Evolutionary conservation across 2,797 vertebrate genomes (phyloP), one percentile per base, ranked within the genome.

Genomic region (Enteromius viviparus): DNA sequence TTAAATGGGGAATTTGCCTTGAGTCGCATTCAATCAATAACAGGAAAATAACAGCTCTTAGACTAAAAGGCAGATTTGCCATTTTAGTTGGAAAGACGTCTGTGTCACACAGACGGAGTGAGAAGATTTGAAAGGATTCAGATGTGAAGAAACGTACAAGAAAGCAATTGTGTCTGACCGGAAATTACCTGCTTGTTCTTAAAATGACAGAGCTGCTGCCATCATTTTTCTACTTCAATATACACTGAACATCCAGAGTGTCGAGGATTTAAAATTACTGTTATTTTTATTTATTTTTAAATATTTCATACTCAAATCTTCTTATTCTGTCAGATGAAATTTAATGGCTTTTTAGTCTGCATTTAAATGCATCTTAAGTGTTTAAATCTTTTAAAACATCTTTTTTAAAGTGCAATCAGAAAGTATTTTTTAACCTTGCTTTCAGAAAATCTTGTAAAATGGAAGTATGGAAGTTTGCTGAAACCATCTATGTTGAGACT

Each of bases 51-150:
- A 66, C 21, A 12, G 64, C n/a, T 82, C 80, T 86, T 55, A 58
- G 60, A 55, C 70, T 71, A 85, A 85, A 87, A 76, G 69, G 64
- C 45, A 53, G 58, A 69, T 86, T 85, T 87, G 15, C 76, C 81
- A 80, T 83, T 2, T 12, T 65, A 86, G 71, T 76, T 19, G 32
- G 80, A 86, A 85, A 74, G 72, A 82, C 34, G 37, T 69, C 42
- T 65, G 70, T 76, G 82, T 85, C 80, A 77, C 14, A 0, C 58
- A 29, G 85, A 88, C 62, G 34, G 74, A 87, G 87, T 81, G 51
- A 82, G 82, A 77, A 87, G 81, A 90, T 89, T 89, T 89, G 42
- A 84, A 86, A 84, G 82, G 87, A 76, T 86, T 87, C 71, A 80
- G 47, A 80, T 62, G 26, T 58, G 69, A 55, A 62, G 76, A 77